phyloP scores from a whole-genome alignment of 2,113 vertebrate species.

The Onychostruthus taczanowskii region DNA sequence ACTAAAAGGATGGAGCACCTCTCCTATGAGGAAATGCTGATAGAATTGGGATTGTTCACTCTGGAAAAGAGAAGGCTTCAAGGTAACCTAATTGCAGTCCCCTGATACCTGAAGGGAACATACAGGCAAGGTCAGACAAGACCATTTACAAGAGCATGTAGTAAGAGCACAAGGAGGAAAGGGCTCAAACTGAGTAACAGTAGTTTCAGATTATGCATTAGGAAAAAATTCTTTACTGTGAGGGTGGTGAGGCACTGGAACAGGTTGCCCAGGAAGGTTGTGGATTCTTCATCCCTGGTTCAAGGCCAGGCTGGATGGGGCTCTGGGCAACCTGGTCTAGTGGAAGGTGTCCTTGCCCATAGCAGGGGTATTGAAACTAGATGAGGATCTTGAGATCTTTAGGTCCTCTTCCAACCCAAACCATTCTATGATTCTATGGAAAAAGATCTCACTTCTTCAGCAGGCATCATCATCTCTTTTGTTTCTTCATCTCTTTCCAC shows the following conservation, averaged over 20 bases:
- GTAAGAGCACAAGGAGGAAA: background rate
- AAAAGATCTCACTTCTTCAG: background rate
- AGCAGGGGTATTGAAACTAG: background rate
- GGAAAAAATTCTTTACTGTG: background rate
- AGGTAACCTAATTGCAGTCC: background rate
- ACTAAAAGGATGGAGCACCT: background rate
- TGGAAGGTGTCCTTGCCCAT: background rate
- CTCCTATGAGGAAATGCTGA: background rate
- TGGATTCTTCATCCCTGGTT: background rate
- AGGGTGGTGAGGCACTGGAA: background rate
- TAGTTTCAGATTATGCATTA: background rate
- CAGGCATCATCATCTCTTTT: background rate
- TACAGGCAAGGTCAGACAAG: background rate
- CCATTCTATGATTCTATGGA: background rate
- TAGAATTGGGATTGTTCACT: background rate
- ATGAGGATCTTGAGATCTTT: background rate
- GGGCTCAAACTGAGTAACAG: background rate
- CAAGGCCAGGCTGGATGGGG: background rate
- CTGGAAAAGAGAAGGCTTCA: background rate
- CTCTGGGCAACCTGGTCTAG: background rate
- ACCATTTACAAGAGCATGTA: background rate
- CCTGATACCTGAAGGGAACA: background rate
- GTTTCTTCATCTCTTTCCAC: background rate
- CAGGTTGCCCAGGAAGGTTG: background rate
- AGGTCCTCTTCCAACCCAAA: background rate